Base-by-base conservation (phyloP, 2,797 vertebrate genomes). In the Halcyon badia region DNA sequence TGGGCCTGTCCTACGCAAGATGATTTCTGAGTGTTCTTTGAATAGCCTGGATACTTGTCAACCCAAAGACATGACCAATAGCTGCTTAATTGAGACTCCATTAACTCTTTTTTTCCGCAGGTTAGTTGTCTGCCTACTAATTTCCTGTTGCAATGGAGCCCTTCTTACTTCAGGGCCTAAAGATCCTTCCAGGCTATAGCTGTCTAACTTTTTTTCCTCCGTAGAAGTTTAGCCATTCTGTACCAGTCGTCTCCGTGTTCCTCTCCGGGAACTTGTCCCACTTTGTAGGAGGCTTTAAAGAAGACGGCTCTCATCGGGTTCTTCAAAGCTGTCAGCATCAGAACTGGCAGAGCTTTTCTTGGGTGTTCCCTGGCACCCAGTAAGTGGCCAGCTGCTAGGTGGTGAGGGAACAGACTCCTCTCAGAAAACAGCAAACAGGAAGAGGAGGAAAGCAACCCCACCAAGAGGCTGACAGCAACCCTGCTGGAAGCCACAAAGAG, bases 1-100 rank as follows among this genome's bases (percentile, higher is more conserved):
- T 92, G 52, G 69, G 81, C 86, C 39, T 94, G 92, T 89, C 77
- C 70, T 87, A 25, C 9, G 60, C 65, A 89, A 93, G 41, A 92
- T 75, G 85, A 90, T 68, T 95, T 95, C 80, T 95, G 92, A 90
- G 62, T 75, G 61, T 79, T 93, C 86, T 82, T 69, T 88, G 52
- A 86, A 90, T 69, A 94, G 69, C 49, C 77, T 89, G 71, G 73
- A 73, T 82, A 48, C 51, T 51, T 56, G 68, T 80, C 75, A 84
- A 44, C 60, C 33, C 90, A 93, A 89, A 77, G 81, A 89, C 60
- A 52, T 82, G 68, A 90, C 78, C 83, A 92, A 68, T 28, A 11
- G 0, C 61, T 80, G 60, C 64, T 70, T 90, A 94, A 93, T 68
- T 93, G 68, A 93, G 62, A 58, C 14, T 76, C 35, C 69, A 91